Base-by-base conservation (phyloP, 2,113 vertebrate genomes). In the Ginglymostoma cirratum region DNA sequence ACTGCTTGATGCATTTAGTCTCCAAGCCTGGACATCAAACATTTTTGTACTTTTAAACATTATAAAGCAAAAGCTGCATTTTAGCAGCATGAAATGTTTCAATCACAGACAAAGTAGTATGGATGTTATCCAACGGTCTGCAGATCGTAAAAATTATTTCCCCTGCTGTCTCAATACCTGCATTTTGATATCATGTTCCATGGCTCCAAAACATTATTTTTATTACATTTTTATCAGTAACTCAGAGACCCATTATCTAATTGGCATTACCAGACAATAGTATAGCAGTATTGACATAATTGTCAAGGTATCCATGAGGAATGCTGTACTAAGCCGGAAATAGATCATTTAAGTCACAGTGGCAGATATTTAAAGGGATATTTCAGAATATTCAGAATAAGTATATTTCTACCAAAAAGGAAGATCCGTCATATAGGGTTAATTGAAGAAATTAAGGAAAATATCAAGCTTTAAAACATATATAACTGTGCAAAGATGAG, bases 201-300 rank as follows among this genome's bases (percentile, higher is more conserved):
- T 17, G 61, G 45, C 23, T 90, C 87, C 87, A 90, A 90, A 89
- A 90, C 27, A 90, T 90, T 90, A 61, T 61, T 90, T 90, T 61
- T 90, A 19, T 61, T n/a, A 17, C 3, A 34, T 30, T 61, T 90
- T 55, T 48, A 12, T 24, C 69, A 61, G 48, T 66, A 38, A 65
- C 19, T 94, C 65, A 30, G 67, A 70, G 52, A 17, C n/a, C 69
- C n/a, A 45, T 38, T 42, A 70, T 69, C 67, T 69, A 94, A 38
- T 21, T 94, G 66, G 14, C 38, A 94, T 14, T 1, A 70, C 12
- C 23, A 27, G 93, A 45, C 38, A 67, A 69, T 17, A 27, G 61
- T 90, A 10, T 94, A 38, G 19, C 65, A 8, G 21, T 24, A 42
- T 94, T 94, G 67, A 34, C 67, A 70, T 48, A 70, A 27, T 70